Evolutionary conservation across 2,113 vertebrate genomes (phyloP).

Genomic region (Acanthisitta chloris): DNA sequence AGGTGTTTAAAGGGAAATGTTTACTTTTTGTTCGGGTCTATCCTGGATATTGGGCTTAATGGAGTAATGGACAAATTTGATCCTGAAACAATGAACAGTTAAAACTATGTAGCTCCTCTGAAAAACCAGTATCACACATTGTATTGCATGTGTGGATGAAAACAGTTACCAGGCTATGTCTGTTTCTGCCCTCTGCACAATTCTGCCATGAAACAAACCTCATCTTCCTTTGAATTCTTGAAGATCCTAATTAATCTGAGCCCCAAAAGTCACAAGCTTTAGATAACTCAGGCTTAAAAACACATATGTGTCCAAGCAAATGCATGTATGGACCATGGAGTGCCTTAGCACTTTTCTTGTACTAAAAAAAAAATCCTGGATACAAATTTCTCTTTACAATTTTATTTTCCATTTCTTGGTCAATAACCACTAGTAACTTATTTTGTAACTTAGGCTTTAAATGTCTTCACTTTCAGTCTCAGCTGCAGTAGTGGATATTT

Average conservation of each 20-base stretch:
- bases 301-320: not conserved
- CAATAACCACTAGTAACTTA: not conserved
- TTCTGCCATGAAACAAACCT: not conserved
- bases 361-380: not conserved
- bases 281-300: not conserved
- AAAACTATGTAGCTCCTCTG: not conserved
- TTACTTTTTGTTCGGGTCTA: not conserved
- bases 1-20: not conserved
- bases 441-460: not conserved
- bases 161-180: not conserved
- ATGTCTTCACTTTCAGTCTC: not conserved
- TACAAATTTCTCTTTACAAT: not conserved
- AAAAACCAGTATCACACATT: not conserved
- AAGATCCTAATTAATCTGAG: not conserved
- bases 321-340: not conserved
- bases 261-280: not conserved
- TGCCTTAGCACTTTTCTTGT: not conserved
- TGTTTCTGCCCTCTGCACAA: not conserved
- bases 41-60: not conserved
- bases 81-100: not conserved
- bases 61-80: not conserved
- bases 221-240: not conserved
- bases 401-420: not conserved
- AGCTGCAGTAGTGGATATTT: not conserved
- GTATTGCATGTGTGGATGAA: not conserved